Percentiles rank a stretch among this genome's conserved stretches.
phyloP scores from a whole-genome alignment of 37 sponge, comb jelly and placozoan genomes.

The Cladorhizidae sp. region DNA sequence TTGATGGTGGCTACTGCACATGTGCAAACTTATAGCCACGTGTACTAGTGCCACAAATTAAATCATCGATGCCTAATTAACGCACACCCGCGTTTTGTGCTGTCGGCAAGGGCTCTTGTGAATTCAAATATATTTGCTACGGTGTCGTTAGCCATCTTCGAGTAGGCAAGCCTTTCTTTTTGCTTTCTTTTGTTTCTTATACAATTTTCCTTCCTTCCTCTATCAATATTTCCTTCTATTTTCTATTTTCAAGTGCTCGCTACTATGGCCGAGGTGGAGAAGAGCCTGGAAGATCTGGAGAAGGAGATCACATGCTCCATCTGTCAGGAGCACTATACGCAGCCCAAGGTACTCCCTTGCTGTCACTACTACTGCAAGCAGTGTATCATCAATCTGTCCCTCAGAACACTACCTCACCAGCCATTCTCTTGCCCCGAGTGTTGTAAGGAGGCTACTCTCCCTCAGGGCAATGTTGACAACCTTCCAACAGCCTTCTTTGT shows the following conservation, averaged over 20 bases:
- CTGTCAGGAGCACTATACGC: slow-evolving; percentile 30
- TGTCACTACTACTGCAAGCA: slow-evolving; percentile 49
- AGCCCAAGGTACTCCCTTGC: slow-evolving; percentile 54
- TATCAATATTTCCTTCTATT: no score
- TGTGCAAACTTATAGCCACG: no score
- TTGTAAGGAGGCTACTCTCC: slow-evolving; percentile 6
- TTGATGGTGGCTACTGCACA: no score
- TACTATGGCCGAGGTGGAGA: slow-evolving; percentile 1
- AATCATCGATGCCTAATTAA: no score
- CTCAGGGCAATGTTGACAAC: slow-evolving; percentile 13
- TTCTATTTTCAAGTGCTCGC: slow-evolving; percentile 1
- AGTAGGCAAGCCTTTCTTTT: no score
- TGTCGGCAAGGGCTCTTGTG: no score
- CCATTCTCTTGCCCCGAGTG: slow-evolving; percentile 50
- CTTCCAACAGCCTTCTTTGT: slow-evolving; percentile 39
- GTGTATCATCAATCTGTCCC: slow-evolving; percentile 29
- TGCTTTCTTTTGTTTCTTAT: no score
- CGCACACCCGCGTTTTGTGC: no score
- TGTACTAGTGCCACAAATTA: no score
- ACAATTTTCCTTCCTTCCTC: no score
- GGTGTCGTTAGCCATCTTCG: no score
- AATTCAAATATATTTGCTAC: no score
- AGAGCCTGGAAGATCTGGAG: slow-evolving; percentile 29
- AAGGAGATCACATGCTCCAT: slow-evolving; percentile 39
- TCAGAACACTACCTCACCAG: background rate